These are phyloP conservation scores for Limnephilus rhombicus DNA, from an alignment of 2,888 invertebrate genomes.

Conservation along the genomic window DNA sequence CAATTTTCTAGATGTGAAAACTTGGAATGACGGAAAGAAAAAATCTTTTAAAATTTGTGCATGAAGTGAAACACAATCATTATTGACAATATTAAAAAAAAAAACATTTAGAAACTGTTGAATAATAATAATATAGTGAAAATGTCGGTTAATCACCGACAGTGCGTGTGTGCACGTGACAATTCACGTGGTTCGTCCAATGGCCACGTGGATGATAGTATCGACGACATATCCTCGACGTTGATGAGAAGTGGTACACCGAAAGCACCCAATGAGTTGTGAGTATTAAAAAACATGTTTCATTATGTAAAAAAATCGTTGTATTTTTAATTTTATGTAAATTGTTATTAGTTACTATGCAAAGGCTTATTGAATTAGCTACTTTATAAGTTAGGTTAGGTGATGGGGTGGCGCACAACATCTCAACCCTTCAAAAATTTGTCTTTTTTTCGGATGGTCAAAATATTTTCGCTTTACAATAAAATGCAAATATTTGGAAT, in stretches of 20 bases:
- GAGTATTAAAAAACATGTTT: background rate
- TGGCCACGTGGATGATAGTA: background rate
- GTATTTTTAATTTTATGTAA: too few relatives aligned
- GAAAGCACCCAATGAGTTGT: conserved; percentile 52
- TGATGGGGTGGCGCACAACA: too few relatives aligned
- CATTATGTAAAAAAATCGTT: too few relatives aligned
- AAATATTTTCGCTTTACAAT: too few relatives aligned
- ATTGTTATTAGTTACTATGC: too few relatives aligned
- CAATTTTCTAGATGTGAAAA: background rate
- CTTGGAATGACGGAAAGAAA: background rate
- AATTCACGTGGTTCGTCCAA: conserved; percentile 10
- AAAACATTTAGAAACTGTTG: background rate
- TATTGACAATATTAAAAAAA: background rate
- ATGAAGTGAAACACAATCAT: background rate
- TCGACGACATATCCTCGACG: conserved; percentile 13
- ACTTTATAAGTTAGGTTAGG: too few relatives aligned
- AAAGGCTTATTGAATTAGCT: too few relatives aligned
- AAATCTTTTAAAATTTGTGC: background rate
- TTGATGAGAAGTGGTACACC: conserved; percentile 32
- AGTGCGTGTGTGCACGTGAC: conserved; percentile 31
- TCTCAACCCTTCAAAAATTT: too few relatives aligned
- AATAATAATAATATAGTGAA: background rate
- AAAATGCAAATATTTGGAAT: too few relatives aligned
- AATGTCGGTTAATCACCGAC: conserved; percentile 2
- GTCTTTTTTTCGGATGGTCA: too few relatives aligned